Evolutionary conservation across 1,140 invertebrate species (phyloP).

Genomic region (Bombus haemorrhoidalis): DNA sequence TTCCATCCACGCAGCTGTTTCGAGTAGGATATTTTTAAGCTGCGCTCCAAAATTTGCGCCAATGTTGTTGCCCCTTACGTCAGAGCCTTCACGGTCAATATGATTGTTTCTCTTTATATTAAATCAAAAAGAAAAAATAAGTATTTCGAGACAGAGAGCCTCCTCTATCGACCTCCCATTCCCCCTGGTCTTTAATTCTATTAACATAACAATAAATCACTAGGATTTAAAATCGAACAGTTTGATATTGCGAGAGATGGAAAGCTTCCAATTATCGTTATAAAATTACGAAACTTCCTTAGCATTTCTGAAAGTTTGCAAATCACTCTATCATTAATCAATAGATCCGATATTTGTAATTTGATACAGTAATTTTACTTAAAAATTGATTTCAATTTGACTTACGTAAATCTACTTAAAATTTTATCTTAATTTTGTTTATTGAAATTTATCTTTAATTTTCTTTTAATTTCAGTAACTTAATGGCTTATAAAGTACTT

Average conservation of each 20-base stretch:
- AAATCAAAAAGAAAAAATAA: not conserved
- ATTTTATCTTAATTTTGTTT: no score
- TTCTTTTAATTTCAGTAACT: no score
- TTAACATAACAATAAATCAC: not conserved
- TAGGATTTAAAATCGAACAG: not conserved
- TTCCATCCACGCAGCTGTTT: constrained; percentile 57
- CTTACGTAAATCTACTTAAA: no score
- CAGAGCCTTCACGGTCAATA: constrained; percentile 51
- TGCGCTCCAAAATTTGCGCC: constrained; percentile 9
- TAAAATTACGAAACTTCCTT: not conserved
- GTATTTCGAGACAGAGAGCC: not conserved
- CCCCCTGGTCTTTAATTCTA: no score
- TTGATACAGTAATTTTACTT: not conserved
- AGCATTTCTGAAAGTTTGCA: not conserved
- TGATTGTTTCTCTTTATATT: constrained; percentile 52
- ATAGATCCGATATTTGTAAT: not conserved
- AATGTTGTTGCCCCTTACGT: constrained; percentile 42
- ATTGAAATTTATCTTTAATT: no score
- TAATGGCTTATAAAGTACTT: no score
- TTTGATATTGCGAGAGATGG: not conserved
- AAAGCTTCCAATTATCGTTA: not conserved
- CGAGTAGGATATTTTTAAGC: constrained; percentile 64
- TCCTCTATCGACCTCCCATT: no score
- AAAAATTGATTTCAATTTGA: no score
- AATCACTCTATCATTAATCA: not conserved